Evolutionary conservation across 1,140 invertebrate genomes (phyloP).

Genomic region (Sesamia nonagrioides): DNA sequence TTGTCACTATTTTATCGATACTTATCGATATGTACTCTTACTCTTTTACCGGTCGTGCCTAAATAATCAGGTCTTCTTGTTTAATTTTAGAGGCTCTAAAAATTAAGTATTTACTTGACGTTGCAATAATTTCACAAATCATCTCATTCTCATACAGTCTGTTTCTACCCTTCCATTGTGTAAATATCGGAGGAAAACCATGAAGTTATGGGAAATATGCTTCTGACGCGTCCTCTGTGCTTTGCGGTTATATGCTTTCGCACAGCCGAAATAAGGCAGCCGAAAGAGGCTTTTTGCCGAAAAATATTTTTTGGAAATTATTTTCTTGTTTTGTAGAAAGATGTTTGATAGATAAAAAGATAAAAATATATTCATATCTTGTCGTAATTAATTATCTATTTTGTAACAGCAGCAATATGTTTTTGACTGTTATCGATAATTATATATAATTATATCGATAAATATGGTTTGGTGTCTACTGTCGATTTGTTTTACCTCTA

Average conservation of each 20-base stretch:
- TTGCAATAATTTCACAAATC: slow-evolving; percentile 60
- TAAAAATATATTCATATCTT: not conserved
- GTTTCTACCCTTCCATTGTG: slow-evolving; percentile 57
- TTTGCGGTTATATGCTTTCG: slow-evolving; percentile 60
- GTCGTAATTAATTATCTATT: too few species aligned
- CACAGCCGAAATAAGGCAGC: slow-evolving; percentile 35
- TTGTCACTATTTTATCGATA: too few species aligned
- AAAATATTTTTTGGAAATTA: not conserved
- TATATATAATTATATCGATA: too few species aligned
- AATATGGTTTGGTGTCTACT: not conserved
- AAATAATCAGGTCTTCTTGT: not conserved
- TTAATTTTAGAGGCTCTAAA: not conserved
- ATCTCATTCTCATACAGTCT: slow-evolving; percentile 58
- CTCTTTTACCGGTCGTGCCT: too few species aligned
- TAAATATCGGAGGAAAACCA: slow-evolving; percentile 55
- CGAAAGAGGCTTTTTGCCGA: slow-evolving; percentile 9
- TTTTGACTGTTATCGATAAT: not conserved
- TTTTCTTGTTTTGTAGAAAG: slow-evolving; percentile 13
- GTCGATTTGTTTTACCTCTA: not conserved
- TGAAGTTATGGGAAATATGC: slow-evolving; percentile 52
- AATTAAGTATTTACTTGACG: not conserved
- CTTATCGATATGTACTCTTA: too few species aligned
- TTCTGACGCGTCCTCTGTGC: slow-evolving; percentile 61
- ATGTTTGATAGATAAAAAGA: not conserved
- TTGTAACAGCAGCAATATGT: too few species aligned